Evolutionary conservation across 2,888 invertebrate species (phyloP), one percentile per base, ranked within the genome.

Genomic region (Charanyca ferruginea): DNA sequence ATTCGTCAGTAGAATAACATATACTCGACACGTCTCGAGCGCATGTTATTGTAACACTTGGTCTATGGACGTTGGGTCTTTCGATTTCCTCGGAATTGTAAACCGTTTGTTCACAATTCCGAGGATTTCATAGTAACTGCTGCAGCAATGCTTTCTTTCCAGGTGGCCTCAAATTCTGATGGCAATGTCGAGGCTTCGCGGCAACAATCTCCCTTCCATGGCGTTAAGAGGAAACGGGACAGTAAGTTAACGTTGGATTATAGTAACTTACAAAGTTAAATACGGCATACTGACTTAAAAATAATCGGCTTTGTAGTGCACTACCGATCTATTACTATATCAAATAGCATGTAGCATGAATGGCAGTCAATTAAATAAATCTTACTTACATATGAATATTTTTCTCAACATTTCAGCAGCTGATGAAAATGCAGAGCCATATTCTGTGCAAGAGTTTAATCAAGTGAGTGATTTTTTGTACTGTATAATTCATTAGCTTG

Each of bases 401-500:
- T 23, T 32, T 57, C 47, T 62, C 52, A 69, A 77, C 70, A 53
- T 85, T 87, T 52, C 84, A 88, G 90, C 79, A 7, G 65, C 66
- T 23, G 88, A 87, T 6, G 83, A 85, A 11, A 80, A 62, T 57
- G 64, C 38, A 2, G 91, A 91, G 51, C 85, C 84, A 1, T 75
- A 70, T 42, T 84, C 91, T 16, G 89, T 90, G 1, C 88, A 87
- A 67, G 91, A 91, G 32, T 92, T 92, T 49, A 93, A 93, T 79
- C 90, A 90, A 80, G 93, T 93, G 51, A 85, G 90, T 75, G 25
- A 2, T 6, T 20, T 11, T 35, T 58, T 45, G 11, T 32, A 32
- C 32, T 47, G 13, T 13, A 13, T 35, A 18, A 5, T 49, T n/a
- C n/a, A n/a, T n/a, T 25, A 8, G 20, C 8, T 48, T 44, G 13